Evolutionary conservation across 1,140 invertebrate species (phyloP), one percentile per base, ranked within the genome.

Genomic region (Theocolax elegans): DNA sequence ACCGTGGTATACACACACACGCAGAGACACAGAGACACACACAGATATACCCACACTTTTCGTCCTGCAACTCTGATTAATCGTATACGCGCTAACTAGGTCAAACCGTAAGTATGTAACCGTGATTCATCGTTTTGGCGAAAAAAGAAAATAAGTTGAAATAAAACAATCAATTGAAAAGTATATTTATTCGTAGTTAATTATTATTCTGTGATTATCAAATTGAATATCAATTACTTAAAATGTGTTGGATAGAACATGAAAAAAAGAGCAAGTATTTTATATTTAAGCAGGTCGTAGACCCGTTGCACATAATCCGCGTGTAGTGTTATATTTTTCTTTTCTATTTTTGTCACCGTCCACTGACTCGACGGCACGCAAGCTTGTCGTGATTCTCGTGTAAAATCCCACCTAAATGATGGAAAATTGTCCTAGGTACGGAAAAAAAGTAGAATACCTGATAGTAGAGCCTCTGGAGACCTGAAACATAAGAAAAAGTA

Each of bases 401-500:
- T 4, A 23, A 27, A 27, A 51, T 19, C 4, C 29, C 21, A 8
- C 21, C 21, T 23, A 15, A 19, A 35, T 10, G 29, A 56, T 4
- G n/a, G 29, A 3, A 12, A n/a, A 60, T 42, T 25, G 25, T 27
- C 44, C 6, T 21, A 60, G 42, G 8, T 46, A 17, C 13, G 12
- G 0, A 9, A 23, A 19, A 40, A 35, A 35, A 35, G 3, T 35
- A 38, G 1, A 69, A 60, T 75, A 83, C 82, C 79, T 74, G 76
- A 48, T 15, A 75, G 46, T 72, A 65, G 74, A 58, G 72, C 76
- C 23, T 75, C 75, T 46, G 79, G 74, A 78, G 75, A 79, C 74
- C 82, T 83, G 77, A 51, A 83, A 81, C 75, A 68, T 69, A 21
- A 73, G 69, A 12, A 35, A 51, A 0, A 35, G 19, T 35, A n/a